phyloP scores from a whole-genome alignment of 2,113 vertebrate species.

The Corynorhinus townsendii region DNA sequence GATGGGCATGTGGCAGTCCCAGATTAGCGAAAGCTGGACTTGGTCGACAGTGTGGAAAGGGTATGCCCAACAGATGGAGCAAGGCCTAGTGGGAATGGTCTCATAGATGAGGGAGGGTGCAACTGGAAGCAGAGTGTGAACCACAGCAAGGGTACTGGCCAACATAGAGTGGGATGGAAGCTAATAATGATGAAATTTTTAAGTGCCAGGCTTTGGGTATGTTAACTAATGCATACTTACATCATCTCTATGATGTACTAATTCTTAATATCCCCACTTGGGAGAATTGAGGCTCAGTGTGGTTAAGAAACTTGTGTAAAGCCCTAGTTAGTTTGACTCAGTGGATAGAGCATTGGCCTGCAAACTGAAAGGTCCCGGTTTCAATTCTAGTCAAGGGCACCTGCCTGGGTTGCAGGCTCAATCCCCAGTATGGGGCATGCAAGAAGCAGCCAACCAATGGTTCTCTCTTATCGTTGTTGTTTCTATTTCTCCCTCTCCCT shows the following conservation, averaged over 20 bases:
- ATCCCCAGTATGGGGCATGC: too few relatives aligned
- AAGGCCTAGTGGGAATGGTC: not conserved
- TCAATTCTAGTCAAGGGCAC: too few relatives aligned
- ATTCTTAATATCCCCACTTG: not conserved
- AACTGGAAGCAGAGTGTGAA: not conserved
- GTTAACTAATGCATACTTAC: not conserved
- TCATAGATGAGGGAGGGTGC: not conserved
- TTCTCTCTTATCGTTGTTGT: too few relatives aligned
- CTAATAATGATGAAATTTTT: not conserved
- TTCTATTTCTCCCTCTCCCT: too few relatives aligned
- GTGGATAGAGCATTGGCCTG: too few relatives aligned
- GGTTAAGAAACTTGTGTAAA: constrained; percentile 2
- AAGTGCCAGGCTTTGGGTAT: not conserved
- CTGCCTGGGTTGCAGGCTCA: too few relatives aligned
- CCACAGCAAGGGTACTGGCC: not conserved
- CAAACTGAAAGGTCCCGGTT: too few relatives aligned
- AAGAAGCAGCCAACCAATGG: too few relatives aligned
- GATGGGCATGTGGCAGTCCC: not conserved
- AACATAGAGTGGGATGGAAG: not conserved
- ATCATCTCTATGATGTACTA: not conserved
- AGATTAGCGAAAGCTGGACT: not conserved
- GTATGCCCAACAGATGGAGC: not conserved
- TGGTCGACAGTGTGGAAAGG: not conserved
- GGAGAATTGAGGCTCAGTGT: not conserved
- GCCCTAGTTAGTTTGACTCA: too few relatives aligned